A percentile compares a stretch with the other conserved stretches of the same genome.
These are phyloP conservation scores for Oryctes rhinoceros DNA, from an alignment of 1,140 invertebrate genomes.

Conservation along the genomic window DNA sequence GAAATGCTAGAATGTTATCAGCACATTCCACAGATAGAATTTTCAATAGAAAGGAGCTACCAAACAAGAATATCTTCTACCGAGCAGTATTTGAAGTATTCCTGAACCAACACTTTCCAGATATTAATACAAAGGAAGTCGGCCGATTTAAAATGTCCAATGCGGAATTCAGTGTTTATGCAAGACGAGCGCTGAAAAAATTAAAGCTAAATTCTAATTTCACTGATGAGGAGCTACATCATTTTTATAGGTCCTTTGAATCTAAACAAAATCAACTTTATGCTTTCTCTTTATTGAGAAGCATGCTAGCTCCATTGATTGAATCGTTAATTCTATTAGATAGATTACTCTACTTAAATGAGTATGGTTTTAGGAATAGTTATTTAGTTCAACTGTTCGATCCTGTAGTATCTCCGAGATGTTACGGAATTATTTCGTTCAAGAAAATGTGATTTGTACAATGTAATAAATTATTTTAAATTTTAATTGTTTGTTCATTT, in stretches of 20 bases:
- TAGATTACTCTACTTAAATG: conserved; percentile 80
- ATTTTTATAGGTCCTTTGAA: conserved; percentile 62
- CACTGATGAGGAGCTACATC: conserved; percentile 62
- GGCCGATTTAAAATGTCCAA: conserved; percentile 66
- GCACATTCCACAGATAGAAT: conserved; percentile 79
- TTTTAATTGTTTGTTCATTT: conserved; percentile 12
- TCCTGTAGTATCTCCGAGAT: conserved; percentile 78
- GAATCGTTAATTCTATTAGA: conserved; percentile 88
- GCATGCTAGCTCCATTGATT: conserved; percentile 82
- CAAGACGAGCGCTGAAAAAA: conserved; percentile 68
- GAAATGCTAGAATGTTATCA: conserved; percentile 84
- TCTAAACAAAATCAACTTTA: conserved; percentile 72
- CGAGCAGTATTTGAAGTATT: conserved; percentile 78
- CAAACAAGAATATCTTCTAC: conserved; percentile 73
- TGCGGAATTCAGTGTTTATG: conserved; percentile 71
- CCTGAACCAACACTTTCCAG: conserved; percentile 61
- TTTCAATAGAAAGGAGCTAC: conserved; percentile 64
- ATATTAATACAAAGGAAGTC: conserved; percentile 57
- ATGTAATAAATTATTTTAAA: conserved; percentile 12
- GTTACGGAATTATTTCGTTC: conserved; percentile 74
- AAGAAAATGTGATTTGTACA: conserved; percentile 51
- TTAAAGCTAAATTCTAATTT: conserved; percentile 60
- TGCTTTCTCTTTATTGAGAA: conserved; percentile 82
- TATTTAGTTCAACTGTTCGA: conserved; percentile 79
- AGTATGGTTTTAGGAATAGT: conserved; percentile 70